Percentiles rank a stretch among this genome's conserved stretches.
These are phyloP conservation scores for Gobionotothen gibberifrons DNA, from an alignment of 2,797 vertebrate species.

Conservation along the genomic window DNA sequence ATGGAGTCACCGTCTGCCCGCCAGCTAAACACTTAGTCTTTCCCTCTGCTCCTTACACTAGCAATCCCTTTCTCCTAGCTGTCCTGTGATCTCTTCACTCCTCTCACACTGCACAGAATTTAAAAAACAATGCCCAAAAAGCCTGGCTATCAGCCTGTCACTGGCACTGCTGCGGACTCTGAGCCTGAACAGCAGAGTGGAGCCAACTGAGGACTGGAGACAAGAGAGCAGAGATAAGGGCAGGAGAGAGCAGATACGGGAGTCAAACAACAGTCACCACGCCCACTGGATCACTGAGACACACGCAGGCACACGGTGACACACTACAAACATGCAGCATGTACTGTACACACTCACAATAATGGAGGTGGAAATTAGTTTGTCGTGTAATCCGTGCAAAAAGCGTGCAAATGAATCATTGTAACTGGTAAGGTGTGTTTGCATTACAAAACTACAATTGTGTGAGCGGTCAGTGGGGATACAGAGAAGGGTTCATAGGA, in stretches of 20 bases:
- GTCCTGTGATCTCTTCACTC: slow-evolving; percentile 13
- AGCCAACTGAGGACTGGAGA: slow-evolving; percentile 69
- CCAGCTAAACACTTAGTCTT: slow-evolving; percentile 43
- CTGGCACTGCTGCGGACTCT: slow-evolving; percentile 50
- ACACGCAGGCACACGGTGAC: slow-evolving; percentile 40
- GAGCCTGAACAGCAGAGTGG: slow-evolving; percentile 68
- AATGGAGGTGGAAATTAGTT: slow-evolving; percentile 12
- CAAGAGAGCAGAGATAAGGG: slow-evolving; percentile 73
- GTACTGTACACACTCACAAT: slow-evolving; percentile 6
- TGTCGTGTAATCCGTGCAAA: slow-evolving; percentile 10
- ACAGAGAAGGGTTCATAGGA: slow-evolving; percentile 4
- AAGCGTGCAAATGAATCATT: slow-evolving; percentile 32
- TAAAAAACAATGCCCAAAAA: slow-evolving; percentile 76
- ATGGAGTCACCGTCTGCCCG: slow-evolving; percentile 81
- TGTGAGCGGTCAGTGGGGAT: slow-evolving; percentile 18
- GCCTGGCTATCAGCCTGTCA: slow-evolving; percentile 59
- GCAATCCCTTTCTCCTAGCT: slow-evolving; percentile 12
- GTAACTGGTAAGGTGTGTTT: slow-evolving; percentile 24
- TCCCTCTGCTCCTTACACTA: slow-evolving; percentile 2
- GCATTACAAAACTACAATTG: slow-evolving; percentile 24
- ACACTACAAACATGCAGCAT: slow-evolving; percentile 37
- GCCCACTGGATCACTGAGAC: slow-evolving; percentile 66
- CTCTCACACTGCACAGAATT: slow-evolving; percentile 11
- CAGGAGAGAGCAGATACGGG: slow-evolving; percentile 68
- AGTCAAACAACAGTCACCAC: slow-evolving; percentile 70